phyloP scores from a whole-genome alignment of 1,140 invertebrate genomes.

The Drosophila repleta region DNA sequence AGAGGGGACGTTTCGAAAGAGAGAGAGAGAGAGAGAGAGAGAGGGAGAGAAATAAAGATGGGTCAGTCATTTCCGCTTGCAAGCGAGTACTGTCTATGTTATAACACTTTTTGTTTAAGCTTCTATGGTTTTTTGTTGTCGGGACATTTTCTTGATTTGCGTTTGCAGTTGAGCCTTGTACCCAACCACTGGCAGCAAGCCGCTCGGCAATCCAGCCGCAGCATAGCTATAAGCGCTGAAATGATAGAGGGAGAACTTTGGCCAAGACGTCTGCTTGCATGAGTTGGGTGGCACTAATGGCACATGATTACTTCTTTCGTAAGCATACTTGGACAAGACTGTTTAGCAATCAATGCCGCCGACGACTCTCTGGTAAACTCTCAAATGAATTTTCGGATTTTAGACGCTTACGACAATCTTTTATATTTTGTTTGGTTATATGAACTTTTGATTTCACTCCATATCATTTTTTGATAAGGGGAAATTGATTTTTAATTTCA shows the following conservation, averaged over 20 bases:
- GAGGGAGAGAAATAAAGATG: slow-evolving; percentile 23
- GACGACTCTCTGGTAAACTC: slow-evolving; percentile 43
- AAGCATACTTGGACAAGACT: slow-evolving; percentile 34
- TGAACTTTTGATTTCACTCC: too few relatives aligned
- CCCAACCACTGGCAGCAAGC: slow-evolving; percentile 7
- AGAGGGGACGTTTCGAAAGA: slow-evolving; percentile 14
- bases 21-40: slow-evolving; percentile 20
- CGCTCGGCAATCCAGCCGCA: slow-evolving; percentile 25
- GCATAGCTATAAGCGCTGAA: slow-evolving; percentile 48
- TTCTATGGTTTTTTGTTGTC: slow-evolving; percentile 46
- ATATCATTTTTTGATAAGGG: too few relatives aligned
- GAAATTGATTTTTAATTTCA: neutral
- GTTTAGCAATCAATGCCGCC: slow-evolving; percentile 33
- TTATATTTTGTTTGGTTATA: slow-evolving; percentile 44
- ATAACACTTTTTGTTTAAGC: slow-evolving; percentile 53
- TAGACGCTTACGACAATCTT: slow-evolving; percentile 40
- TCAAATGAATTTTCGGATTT: slow-evolving; percentile 40
- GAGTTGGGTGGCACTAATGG: slow-evolving; percentile 40
- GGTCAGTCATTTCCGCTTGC: slow-evolving; percentile 68
- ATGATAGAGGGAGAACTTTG: slow-evolving; percentile 17
- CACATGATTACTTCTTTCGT: slow-evolving; percentile 42
- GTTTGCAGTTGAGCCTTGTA: slow-evolving; percentile 49
- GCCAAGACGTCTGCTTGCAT: slow-evolving; percentile 32
- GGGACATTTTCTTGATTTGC: slow-evolving; percentile 61
- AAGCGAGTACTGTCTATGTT: slow-evolving; percentile 40